phyloP scores from a whole-genome alignment of 2,113 vertebrate species.

The Capreolus pygargus region DNA sequence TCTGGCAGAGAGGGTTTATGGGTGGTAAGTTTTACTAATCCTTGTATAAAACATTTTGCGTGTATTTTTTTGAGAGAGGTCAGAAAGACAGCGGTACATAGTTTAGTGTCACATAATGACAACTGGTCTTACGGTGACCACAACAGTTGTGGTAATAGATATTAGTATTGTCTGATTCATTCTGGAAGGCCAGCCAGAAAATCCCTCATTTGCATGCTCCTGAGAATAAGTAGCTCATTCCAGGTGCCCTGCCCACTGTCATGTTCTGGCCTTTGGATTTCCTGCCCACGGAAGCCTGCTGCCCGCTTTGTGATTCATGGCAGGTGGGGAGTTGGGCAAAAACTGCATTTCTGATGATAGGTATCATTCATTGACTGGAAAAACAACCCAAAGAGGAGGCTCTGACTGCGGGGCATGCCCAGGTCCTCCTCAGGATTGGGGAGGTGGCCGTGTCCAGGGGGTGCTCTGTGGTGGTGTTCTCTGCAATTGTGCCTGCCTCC shows the following conservation, averaged over 20 bases:
- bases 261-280: background rate
- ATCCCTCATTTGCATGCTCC: background rate
- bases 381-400: background rate
- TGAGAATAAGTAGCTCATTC: background rate
- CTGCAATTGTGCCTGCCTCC: background rate
- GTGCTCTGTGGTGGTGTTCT: too few species aligned
- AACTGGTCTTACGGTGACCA: background rate
- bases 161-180: background rate
- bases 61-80: background rate
- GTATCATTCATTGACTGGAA: background rate
- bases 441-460: background rate
- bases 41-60: background rate
- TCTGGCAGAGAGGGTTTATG: background rate
- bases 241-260: too few species aligned
- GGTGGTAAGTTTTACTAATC: background rate
- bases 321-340: background rate
- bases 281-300: background rate
- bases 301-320: background rate
- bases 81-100: background rate
- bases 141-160: background rate
- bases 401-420: background rate
- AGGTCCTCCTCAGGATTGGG: background rate
- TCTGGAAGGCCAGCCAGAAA: background rate
- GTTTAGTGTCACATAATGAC: background rate
- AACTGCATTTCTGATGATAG: background rate